Base-by-base conservation (phyloP, 2,113 vertebrate genomes). In the Dasypus novemcinctus region DNA sequence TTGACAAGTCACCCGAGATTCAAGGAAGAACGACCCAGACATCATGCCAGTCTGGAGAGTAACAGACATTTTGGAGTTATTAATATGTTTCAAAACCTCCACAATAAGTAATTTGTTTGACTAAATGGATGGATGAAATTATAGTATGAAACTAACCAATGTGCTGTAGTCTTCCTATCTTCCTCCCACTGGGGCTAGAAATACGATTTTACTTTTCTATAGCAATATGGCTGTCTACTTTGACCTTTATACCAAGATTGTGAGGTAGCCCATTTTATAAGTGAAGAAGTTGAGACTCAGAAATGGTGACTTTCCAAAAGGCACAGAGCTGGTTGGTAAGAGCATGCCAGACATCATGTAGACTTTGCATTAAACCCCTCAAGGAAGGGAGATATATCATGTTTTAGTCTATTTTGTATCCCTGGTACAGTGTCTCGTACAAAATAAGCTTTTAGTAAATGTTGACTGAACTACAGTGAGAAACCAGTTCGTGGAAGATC, bases 81-180 rank as follows among this genome's bases (percentile, higher is more conserved):
- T n/a, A n/a, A n/a, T n/a, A 69, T 57, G 36, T 85, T 80, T 96
- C 66, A 88, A 8, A 90, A 71, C 23, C 59, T 93, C 54, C 57
- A 61, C 87, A 91, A 57, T 87, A 88, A 87, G 33, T 36, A 78
- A 33, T 61, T 29, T 46, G 23, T 64, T 59, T 74, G 49, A 75
- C 57, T 88, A 38, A 64, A 41, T 49, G 12, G 36, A 46, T 63
- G 29, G 29, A 54, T 80, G 57, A 95, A 61, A 85, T 49, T 75
- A 17, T 29, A 81, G 10, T 21, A 31, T 81, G 13, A 87, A 43
- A 90, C n/a, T 87, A 29, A 59, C 33, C 36, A 36, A 13, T 15
- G 5, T 75, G 52, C 31, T 38, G 0, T 57, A 8, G 31, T 41
- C 46, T 79, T 59, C 27, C 23, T 69, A 7, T 12, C 38, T 75